Evolutionary conservation across 2,797 vertebrate genomes (phyloP).

Genomic region (Falco biarmicus): DNA sequence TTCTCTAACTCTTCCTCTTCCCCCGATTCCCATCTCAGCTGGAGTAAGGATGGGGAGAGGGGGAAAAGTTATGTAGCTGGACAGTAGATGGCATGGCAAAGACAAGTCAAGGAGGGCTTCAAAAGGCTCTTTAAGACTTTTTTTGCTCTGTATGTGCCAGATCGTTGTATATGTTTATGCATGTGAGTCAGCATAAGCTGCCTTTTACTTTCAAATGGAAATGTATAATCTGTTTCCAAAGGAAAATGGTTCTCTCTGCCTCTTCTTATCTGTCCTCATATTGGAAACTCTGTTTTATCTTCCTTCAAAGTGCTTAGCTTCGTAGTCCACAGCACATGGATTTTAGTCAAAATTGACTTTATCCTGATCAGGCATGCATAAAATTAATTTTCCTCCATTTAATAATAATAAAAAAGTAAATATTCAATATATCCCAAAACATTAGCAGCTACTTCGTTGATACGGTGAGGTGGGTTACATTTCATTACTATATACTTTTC

Average conservation of each 20-base stretch:
- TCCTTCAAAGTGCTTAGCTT: background rate
- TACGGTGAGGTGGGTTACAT: background rate
- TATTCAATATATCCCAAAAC: background rate
- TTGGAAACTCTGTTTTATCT: background rate
- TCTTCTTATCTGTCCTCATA: background rate
- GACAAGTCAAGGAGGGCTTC: background rate
- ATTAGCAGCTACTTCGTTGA: background rate
- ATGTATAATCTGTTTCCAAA: background rate
- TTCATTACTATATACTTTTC: background rate
- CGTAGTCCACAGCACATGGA: background rate
- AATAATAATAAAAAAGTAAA: background rate
- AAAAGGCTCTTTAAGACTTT: background rate
- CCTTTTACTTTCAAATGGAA: background rate
- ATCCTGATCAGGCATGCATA: background rate
- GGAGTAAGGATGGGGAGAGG: background rate
- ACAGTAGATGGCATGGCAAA: background rate
- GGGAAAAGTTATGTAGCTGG: background rate
- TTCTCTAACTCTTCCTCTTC: background rate
- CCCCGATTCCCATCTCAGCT: background rate
- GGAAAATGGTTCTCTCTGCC: background rate
- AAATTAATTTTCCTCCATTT: background rate
- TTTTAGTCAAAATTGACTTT: background rate
- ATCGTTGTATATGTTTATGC: background rate
- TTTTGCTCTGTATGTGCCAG: fast-evolving
- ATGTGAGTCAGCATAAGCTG: background rate